Evolutionary conservation across 2,888 invertebrate species (phyloP), one percentile per base, ranked within the genome.

Genomic region (Caradrina clavipalpis): DNA sequence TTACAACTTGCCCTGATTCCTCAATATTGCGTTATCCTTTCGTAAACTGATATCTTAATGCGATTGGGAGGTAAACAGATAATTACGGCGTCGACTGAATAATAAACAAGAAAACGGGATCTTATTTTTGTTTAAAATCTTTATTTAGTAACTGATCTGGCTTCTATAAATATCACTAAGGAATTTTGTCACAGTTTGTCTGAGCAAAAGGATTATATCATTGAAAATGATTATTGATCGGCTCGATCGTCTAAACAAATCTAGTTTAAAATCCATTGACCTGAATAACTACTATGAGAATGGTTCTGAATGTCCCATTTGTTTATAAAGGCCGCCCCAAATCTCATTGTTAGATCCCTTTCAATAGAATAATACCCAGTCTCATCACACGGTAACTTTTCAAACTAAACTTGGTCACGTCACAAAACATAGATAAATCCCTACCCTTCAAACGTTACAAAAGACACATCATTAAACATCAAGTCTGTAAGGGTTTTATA

Each of bases 401-500:
- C 68, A 84, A 80, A 62, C 69, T 69, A 84, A 81, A 84, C 75
- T 78, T 73, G 73, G 70, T 80, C 79, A 83, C 84, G 72, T 78
- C 72, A 69, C 59, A 64, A 55, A 61, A 54, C 62, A 81, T 74
- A 85, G 74, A 85, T 86, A 84, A 86, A 83, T 84, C 84, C 73
- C 66, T 68, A 81, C 82, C 78, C 83, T 78, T 62, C 65, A 79
- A 69, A 81, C 77, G 82, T 86, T 86, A 84, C 67, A 86, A 88
- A 87, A 85, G 86, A 85, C 80, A 86, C 77, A 80, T 82, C 85
- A 64, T 73, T 73, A 64, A 56, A 56, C 50, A 64, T 45, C 15
- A 84, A 80, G 83, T 81, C 77, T 78, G 77, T 85, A 86, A 89
- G 81, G 88, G 84, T 87, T 90, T 90, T 87, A 89, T 87, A 90